Conservation (phyloP, 1,140 invertebrate genomes). For the Psix sp. region DNA sequence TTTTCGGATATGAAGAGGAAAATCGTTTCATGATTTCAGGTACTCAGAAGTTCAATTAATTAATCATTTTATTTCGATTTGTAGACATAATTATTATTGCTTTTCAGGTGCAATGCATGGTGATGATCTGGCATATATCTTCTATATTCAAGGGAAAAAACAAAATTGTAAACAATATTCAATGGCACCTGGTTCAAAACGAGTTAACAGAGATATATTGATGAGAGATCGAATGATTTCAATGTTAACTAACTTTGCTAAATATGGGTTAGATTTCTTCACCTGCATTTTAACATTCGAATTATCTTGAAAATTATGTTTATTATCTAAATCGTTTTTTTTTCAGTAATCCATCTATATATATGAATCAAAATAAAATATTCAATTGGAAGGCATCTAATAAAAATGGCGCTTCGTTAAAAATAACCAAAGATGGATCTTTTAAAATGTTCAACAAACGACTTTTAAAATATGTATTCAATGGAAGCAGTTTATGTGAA, state of each 20-base stretch:
- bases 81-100: neutral
- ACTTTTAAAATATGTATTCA: conserved; percentile 3
- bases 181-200: neutral
- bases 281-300: neutral
- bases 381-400: conserved; percentile 1
- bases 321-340: neutral
- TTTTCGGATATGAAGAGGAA: conserved; percentile 34
- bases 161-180: conserved; percentile 6
- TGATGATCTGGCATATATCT: conserved; percentile 33
- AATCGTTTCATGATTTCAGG: conserved; percentile 17
- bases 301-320: neutral
- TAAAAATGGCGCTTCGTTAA: neutral
- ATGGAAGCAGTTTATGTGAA: neutral
- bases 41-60: conserved; percentile 1
- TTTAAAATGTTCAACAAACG: neutral
- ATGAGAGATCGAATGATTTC: conserved; percentile 22
- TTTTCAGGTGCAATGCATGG: conserved; percentile 23
- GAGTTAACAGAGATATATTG: conserved; percentile 8
- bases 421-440: conserved; percentile 2
- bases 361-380: neutral
- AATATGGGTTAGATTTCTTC: conserved; percentile 22
- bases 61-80: no score
- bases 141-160: conserved; percentile 11
- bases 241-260: conserved; percentile 44
- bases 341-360: conserved; percentile 1